A percentile compares a stretch with the other conserved stretches of the same genome.
These are phyloP conservation scores for Stenchaetothrips biformis DNA, from an alignment of 2,888 invertebrate species.

Conservation along the genomic window DNA sequence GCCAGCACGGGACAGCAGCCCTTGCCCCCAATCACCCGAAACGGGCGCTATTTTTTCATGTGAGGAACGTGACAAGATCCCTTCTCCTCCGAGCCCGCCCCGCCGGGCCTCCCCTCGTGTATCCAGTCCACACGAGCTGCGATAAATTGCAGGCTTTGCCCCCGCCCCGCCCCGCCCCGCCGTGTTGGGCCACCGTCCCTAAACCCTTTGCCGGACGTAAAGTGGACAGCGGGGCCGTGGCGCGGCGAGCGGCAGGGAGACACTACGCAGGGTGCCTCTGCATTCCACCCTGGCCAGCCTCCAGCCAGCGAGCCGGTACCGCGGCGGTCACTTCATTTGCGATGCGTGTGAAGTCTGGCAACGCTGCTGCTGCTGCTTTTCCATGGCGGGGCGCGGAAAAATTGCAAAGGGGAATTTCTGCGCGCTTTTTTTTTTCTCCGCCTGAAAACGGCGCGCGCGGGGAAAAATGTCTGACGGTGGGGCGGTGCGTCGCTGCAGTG, in stretches of 20 bases:
- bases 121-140: slow-evolving; percentile 8
- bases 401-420: not conserved
- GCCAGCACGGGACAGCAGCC: not conserved
- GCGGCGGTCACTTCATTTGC: too few relatives aligned
- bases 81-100: not conserved
- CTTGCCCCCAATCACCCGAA: slow-evolving; percentile 12
- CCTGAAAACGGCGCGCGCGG: not conserved
- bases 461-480: not conserved
- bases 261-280: not conserved
- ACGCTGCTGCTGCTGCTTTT: not conserved
- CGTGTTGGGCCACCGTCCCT: not conserved
- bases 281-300: too few relatives aligned
- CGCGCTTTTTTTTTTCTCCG: not conserved
- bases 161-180: not conserved
- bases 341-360: too few relatives aligned
- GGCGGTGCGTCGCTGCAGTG: not conserved
- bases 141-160: slow-evolving; percentile 22
- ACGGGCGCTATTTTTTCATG: slow-evolving; percentile 17
- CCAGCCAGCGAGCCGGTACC: too few relatives aligned
- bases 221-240: not conserved
- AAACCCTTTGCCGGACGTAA: not conserved
- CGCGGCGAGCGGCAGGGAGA: not conserved
- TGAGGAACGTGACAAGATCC: slow-evolving; percentile 24
- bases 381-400: not conserved
- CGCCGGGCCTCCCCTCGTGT: not conserved